Base-by-base conservation (phyloP, 2,888 invertebrate genomes). In the Sinopyrophorus schimmeli region DNA sequence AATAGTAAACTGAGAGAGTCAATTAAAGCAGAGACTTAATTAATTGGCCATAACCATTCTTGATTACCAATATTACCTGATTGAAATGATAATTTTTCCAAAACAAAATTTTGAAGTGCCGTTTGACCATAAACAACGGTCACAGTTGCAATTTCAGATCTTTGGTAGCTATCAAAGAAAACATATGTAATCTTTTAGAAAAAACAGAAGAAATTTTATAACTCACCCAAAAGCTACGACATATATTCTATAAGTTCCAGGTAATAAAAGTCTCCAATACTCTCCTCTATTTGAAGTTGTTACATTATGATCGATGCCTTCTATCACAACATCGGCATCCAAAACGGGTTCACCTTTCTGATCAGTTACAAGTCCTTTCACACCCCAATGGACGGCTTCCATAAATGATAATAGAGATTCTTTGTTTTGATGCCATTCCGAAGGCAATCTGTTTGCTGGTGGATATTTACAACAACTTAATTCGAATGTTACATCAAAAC, bases 401-500 rank as follows among this genome's bases (percentile, higher is more conserved):
- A 99, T 83, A 65, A 87, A 95, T 1, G 86, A 78, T 5, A 99
- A 64, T 42, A 99, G 72, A 1, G 97, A 79, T 58, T 87, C 89
- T 68, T 89, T 87, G 72, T 99, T 98, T 54, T 84, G 78, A 2
- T 74, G 69, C 99, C 98, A 99, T 75, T 89, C 89, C 2, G 73
- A 68, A 0, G 84, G 79, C 63, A 98, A 73, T n/a, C 80, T 77
- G 0, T 73, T 72, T 0, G 88, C 86, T 0, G 66, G 53, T 0
- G 99, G 99, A 72, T 83, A 98, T 75, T 99, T 99, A 76, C 90
- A 90, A 76, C 99, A 99, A 27, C 93, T 92, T 63, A 99, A 74
- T 71, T 99, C 99, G 64, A 99, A 84, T 0, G 99, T 99, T 46
- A 99, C 84, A 72, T 99, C 99, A 71, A 95, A 92, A 69, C 95